Percentiles rank a stretch among this genome's conserved stretches.
Conservation (phyloP, 1,140 invertebrate genomes). For the Onthophagus taurus region DNA sequence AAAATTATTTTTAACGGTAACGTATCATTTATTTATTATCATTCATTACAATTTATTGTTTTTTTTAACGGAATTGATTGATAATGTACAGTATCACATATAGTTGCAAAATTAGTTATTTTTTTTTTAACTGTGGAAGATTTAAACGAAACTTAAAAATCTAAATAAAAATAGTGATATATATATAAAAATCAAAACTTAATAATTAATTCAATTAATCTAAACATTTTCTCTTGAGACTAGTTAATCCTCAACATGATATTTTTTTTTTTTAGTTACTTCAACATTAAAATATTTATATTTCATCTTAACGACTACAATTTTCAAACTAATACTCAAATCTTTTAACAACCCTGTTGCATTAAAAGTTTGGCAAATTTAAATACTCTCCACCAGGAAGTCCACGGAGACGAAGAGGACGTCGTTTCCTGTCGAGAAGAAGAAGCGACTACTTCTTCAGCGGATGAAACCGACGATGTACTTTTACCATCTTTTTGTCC, state of each 20-base stretch:
- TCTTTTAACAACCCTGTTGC: conserved; percentile 46
- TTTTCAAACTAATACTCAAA: no score
- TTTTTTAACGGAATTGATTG: no score
- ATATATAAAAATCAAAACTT: conserved; percentile 1
- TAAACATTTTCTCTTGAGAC: not conserved
- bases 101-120: conserved; percentile 8
- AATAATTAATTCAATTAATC: not conserved
- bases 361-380: conserved; percentile 46
- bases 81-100: conserved; percentile 13
- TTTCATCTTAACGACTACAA: no score
- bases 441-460: conserved; percentile 9
- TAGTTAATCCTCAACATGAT: not conserved
- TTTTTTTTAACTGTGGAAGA: conserved; percentile 8
- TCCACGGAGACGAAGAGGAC: conserved; percentile 32
- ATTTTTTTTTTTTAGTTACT: not conserved
- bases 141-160: conserved; percentile 2
- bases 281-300: no score
- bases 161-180: not conserved
- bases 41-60: no score
- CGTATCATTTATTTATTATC: no score
- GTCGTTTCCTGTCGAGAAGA: conserved; percentile 7
- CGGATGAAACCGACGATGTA: conserved; percentile 22
- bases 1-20: no score
- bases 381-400: conserved; percentile 45
- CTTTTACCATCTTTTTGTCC: conserved; percentile 27